These are phyloP conservation scores for Diphyllodes magnificus DNA, from an alignment of 2,113 vertebrate genomes.

Conservation along the genomic window DNA sequence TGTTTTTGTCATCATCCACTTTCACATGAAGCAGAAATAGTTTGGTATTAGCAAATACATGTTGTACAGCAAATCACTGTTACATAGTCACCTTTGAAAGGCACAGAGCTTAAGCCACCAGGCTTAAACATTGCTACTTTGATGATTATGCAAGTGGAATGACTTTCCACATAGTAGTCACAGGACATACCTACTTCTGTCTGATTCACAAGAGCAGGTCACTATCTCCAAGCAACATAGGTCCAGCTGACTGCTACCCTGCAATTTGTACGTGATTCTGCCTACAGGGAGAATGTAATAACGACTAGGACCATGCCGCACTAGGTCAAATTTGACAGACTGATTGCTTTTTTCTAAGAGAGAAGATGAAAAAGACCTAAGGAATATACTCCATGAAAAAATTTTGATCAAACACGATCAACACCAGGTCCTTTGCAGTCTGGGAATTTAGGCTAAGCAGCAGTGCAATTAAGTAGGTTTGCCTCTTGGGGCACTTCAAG, in stretches of 20 bases:
- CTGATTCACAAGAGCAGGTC: not conserved
- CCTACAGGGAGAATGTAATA: not conserved
- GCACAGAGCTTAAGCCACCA: not conserved
- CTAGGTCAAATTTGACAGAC: not conserved
- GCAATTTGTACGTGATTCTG: not conserved
- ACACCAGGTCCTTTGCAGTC: not conserved
- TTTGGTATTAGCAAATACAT: not conserved
- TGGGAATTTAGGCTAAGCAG: not conserved
- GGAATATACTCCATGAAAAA: not conserved
- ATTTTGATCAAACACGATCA: not conserved
- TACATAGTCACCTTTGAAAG: not conserved
- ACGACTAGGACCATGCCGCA: accelerated
- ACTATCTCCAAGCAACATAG: not conserved
- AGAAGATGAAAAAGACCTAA: not conserved
- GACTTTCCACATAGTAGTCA: not conserved
- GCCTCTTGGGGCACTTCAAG: constrained; percentile 15
- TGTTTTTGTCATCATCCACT: not conserved
- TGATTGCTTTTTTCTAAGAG: not conserved
- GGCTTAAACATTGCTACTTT: not conserved
- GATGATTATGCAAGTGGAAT: not conserved
- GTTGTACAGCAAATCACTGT: not conserved
- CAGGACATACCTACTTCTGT: not conserved
- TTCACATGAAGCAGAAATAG: not conserved
- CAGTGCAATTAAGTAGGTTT: not conserved
- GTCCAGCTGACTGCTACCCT: not conserved